Percentiles rank a stretch among this genome's conserved stretches.
Conservation (phyloP, 1,140 invertebrate genomes). For the Drosophila willistoni region DNA sequence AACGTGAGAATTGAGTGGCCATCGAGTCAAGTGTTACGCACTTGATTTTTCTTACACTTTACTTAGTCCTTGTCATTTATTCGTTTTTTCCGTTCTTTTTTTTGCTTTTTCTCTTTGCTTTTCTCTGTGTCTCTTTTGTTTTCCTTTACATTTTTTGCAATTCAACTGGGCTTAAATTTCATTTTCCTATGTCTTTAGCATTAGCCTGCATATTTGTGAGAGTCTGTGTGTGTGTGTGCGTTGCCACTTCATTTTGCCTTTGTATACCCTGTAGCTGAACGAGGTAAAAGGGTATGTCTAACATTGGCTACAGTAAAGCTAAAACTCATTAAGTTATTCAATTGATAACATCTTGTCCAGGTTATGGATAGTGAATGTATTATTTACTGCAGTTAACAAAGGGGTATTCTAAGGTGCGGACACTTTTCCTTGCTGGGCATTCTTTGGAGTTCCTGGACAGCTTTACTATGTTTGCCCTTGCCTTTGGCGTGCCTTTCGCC, state of each 20-base stretch:
- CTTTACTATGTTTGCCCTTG: slow-evolving; percentile 3
- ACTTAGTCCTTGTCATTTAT: slow-evolving; percentile 12
- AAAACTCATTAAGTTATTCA: no score
- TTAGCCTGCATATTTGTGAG: slow-evolving; percentile 60
- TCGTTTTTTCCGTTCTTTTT: background rate
- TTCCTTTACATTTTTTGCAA: slow-evolving; percentile 29
- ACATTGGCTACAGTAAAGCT: no score
- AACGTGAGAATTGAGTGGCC: slow-evolving; percentile 46
- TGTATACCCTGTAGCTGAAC: background rate
- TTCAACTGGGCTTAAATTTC: slow-evolving; percentile 55
- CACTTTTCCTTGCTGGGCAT: background rate
- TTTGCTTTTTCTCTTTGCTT: background rate
- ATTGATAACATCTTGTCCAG: no score
- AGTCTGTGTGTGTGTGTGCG: slow-evolving; percentile 42
- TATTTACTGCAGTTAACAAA: background rate
- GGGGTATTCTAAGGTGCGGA: background rate
- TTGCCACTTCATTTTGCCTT: slow-evolving; percentile 63
- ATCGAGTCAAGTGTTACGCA: slow-evolving; percentile 68
- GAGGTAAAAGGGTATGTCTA: background rate
- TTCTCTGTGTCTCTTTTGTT: slow-evolving; percentile 7
- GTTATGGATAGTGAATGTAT: no score
- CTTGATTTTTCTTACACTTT: slow-evolving; percentile 57
- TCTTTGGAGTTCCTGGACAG: background rate
- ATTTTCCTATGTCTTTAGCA: slow-evolving; percentile 62
- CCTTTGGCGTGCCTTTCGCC: slow-evolving; percentile 13